Evolutionary conservation across 2,888 invertebrate genomes (phyloP).

Genomic region (Drosophila austrosaltans): DNA sequence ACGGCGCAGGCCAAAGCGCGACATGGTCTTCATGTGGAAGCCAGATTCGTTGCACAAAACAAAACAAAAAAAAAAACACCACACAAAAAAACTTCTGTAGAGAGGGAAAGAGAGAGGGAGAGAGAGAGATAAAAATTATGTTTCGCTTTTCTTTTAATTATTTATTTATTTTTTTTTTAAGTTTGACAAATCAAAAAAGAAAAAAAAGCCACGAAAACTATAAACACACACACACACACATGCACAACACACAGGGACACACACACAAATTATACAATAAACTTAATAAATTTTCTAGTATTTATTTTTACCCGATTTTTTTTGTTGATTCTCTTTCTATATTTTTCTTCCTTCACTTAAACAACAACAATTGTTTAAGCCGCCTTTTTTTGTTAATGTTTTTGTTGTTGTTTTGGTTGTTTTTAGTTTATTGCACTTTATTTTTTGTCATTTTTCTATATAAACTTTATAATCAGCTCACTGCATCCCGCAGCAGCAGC

Average conservation of each 20-base stretch:
- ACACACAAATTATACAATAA: slow-evolving; percentile 67
- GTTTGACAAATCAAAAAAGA: slow-evolving; percentile 62
- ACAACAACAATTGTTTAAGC: slow-evolving; percentile 14
- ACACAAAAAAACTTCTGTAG: slow-evolving; percentile 38
- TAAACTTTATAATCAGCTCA: slow-evolving; percentile 8
- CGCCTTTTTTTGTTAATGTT: slow-evolving; percentile 55
- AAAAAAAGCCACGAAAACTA: slow-evolving; percentile 53
- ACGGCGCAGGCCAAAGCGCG: slow-evolving; percentile 80
- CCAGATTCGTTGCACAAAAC: slow-evolving; percentile 45
- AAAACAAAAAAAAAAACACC: slow-evolving; percentile 14
- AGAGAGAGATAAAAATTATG: slow-evolving; percentile 2
- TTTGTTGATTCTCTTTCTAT: slow-evolving; percentile 7
- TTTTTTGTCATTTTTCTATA: slow-evolving; percentile 2
- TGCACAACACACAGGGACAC: slow-evolving; percentile 17
- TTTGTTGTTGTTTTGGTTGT: slow-evolving; percentile 40
- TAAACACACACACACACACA: slow-evolving; percentile 57
- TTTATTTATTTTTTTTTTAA: slow-evolving; percentile 41
- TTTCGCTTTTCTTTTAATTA: slow-evolving; percentile 15
- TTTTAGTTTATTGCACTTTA: slow-evolving; percentile 47
- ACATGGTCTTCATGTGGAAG: slow-evolving; percentile 75
- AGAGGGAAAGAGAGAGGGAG: slow-evolving; percentile 1
- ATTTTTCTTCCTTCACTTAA: slow-evolving; percentile 45
- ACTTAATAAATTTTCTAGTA: slow-evolving; percentile 47
- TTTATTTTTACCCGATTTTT: slow-evolving; percentile 24
- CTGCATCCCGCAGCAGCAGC: slow-evolving; percentile 3